Percentiles rank a stretch among this genome's conserved stretches.
phyloP scores from a whole-genome alignment of 2,113 vertebrate species.

The Dolichotis patagonum region DNA sequence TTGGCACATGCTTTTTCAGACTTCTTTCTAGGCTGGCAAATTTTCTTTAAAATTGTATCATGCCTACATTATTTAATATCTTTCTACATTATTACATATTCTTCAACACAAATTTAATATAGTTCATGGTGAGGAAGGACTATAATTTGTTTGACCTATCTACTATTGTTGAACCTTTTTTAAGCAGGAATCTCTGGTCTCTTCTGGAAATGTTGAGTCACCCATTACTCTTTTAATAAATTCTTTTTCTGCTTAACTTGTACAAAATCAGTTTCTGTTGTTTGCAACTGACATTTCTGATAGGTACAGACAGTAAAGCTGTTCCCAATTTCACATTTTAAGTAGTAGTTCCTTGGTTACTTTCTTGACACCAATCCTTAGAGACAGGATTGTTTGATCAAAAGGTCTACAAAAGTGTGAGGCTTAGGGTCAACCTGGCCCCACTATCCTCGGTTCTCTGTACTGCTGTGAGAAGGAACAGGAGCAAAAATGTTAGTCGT shows the following conservation, averaged over 20 bases:
- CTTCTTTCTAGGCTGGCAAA: not conserved
- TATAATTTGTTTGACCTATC: not conserved
- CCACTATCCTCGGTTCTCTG: not conserved
- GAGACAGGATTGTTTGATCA: not conserved
- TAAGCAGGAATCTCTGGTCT: not conserved
- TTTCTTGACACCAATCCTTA: conserved; percentile 14
- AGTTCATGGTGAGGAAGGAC: not conserved
- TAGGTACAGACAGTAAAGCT: not conserved
- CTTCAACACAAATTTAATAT: not conserved
- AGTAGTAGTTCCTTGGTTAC: not conserved
- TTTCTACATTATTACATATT: not conserved
- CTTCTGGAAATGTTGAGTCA: not conserved
- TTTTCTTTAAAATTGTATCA: not conserved
- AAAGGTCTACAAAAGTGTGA: not conserved
- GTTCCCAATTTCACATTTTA: conserved; percentile 13
- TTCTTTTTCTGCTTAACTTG: not conserved
- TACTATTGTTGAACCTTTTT: not conserved
- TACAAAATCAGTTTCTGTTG: not conserved
- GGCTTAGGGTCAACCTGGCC: not conserved
- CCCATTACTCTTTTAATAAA: not conserved
- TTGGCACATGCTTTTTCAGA: not conserved
- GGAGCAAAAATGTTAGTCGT: not conserved
- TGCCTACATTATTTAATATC: not conserved
- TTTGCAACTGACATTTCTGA: not conserved
- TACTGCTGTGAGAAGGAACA: not conserved